phyloP scores from a whole-genome alignment of 2,113 vertebrate species.

The Antidorcas marsupialis region DNA sequence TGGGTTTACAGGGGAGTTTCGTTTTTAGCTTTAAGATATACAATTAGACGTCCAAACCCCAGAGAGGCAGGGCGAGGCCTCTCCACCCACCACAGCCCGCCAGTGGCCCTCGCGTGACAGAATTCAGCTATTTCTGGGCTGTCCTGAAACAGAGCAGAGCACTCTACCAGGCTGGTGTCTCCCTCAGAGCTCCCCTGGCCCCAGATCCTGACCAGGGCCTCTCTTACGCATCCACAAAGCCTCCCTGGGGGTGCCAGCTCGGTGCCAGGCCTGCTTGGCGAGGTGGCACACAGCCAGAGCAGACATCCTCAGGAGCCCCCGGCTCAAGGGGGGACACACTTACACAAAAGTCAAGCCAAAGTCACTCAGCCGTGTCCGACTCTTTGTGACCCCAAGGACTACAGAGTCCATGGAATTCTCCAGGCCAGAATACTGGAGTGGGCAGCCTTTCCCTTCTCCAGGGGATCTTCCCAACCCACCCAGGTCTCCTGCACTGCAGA shows the following conservation, averaged over 20 bases:
- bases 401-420: neutral
- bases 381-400: neutral
- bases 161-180: neutral
- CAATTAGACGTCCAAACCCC: conserved; percentile 65
- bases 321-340: neutral
- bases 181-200: neutral
- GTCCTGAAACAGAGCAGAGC: conserved; percentile 38
- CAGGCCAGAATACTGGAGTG: neutral
- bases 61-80: neutral
- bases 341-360: neutral
- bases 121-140: conserved; percentile 48
- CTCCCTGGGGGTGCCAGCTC: neutral
- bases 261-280: fast-evolving
- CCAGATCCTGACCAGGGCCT: neutral
- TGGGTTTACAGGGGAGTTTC: conserved; percentile 51
- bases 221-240: neutral
- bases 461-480: neutral
- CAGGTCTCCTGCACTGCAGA: neutral
- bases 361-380: neutral
- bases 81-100: conserved; percentile 38
- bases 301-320: neutral
- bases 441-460: neutral
- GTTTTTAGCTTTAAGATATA: conserved; percentile 64
- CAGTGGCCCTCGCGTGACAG: conserved; percentile 1
- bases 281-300: neutral